Conservation (phyloP, 2,113 vertebrate genomes). For the Argyrosomus japonicus region DNA sequence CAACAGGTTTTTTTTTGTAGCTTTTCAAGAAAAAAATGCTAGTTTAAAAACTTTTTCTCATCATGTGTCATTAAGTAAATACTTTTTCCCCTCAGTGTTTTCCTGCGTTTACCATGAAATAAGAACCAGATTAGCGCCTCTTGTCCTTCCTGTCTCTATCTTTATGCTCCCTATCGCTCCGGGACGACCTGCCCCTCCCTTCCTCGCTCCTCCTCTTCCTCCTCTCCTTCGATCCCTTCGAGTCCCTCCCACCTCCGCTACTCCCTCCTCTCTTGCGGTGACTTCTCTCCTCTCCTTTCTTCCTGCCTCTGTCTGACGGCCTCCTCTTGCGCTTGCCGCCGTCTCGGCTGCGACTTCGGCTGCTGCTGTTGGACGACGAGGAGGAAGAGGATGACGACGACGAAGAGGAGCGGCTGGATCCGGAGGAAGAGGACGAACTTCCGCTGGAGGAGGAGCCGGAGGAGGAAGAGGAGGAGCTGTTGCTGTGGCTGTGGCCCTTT, state of each 20-base stretch:
- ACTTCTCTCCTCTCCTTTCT: slow-evolving; percentile 89
- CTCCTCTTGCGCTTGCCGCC: slow-evolving; percentile 89
- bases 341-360: slow-evolving; percentile 87
- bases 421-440: slow-evolving; percentile 85
- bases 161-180: slow-evolving; percentile 95
- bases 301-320: slow-evolving; percentile 80
- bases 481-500: slow-evolving; percentile 85
- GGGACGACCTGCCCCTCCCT: slow-evolving; percentile 87
- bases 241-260: slow-evolving; percentile 83
- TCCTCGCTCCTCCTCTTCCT: slow-evolving; percentile 92
- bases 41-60: slow-evolving; percentile 37
- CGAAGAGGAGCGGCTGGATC: slow-evolving; percentile 89
- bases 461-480: slow-evolving; percentile 80
- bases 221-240: slow-evolving; percentile 93
- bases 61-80: slow-evolving; percentile 1
- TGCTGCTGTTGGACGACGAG: slow-evolving; percentile 89
- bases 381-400: slow-evolving; percentile 88
- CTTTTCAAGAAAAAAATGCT: slow-evolving; percentile 16
- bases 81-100: slow-evolving; percentile 4
- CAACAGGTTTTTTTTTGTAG: background rate
- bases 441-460: slow-evolving; percentile 90
- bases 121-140: slow-evolving; percentile 85
- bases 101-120: background rate
- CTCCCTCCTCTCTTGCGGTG: slow-evolving; percentile 90
- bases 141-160: slow-evolving; percentile 96